These are phyloP conservation scores for Laterallus jamaicensis DNA, from an alignment of 2,113 vertebrate genomes.

Conservation along the genomic window DNA sequence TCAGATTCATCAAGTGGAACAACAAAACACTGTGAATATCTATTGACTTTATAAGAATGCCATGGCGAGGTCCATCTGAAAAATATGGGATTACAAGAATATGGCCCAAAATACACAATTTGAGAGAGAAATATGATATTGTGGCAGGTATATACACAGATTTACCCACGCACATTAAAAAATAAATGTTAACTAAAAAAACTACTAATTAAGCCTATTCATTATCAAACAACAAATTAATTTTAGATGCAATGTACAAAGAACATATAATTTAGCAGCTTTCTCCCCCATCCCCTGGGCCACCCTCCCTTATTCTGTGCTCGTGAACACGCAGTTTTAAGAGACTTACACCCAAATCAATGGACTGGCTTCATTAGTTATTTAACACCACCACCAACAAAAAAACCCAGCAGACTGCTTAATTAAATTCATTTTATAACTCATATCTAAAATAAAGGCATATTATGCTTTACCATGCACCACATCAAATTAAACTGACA, in stretches of 20 bases:
- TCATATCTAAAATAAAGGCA: not conserved
- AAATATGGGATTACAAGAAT: not conserved
- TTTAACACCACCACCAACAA: not conserved
- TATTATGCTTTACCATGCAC: not conserved
- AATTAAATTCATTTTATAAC: not conserved
- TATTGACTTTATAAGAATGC: not conserved
- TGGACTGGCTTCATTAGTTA: not conserved
- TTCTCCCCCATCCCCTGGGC: not conserved
- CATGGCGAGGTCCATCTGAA: not conserved
- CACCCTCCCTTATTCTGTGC: not conserved
- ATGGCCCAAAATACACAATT: not conserved
- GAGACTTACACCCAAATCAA: not conserved
- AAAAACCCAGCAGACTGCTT: not conserved
- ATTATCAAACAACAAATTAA: not conserved
- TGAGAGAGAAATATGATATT: not conserved
- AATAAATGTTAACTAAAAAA: not conserved
- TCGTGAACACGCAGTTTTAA: not conserved
- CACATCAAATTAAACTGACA: not conserved
- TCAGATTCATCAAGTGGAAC: not conserved
- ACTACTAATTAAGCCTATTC: not conserved
- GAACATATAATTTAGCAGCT: not conserved
- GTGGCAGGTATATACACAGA: not conserved
- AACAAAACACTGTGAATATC: not conserved
- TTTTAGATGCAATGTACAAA: not conserved
- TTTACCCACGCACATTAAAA: not conserved